These are phyloP conservation scores for Allobates femoralis DNA, from an alignment of 2,797 vertebrate species.

Conservation along the genomic window DNA sequence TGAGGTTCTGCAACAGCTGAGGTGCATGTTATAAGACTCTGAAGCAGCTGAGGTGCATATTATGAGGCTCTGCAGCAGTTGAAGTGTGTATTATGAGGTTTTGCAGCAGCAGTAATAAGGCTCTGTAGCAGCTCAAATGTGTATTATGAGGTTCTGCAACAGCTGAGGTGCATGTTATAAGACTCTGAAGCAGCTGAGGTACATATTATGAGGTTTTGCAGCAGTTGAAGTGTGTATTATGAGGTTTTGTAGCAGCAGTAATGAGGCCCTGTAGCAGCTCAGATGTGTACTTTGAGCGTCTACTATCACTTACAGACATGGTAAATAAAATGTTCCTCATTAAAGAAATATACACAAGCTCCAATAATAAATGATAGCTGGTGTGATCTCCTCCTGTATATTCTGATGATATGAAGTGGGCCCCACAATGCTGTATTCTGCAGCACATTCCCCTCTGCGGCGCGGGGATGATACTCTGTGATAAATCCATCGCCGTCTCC, in stretches of 20 bases:
- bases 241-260: neutral
- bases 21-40: no score
- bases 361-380: neutral
- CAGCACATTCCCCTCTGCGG: neutral
- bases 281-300: neutral
- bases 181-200: neutral
- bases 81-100: no score
- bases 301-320: neutral
- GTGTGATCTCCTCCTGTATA: neutral
- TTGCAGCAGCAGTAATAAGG: no score
- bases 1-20: no score
- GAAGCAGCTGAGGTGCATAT: no score
- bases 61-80: no score
- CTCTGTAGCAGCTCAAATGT: no score
- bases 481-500: slow-evolving; percentile 1
- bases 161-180: no score
- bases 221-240: neutral
- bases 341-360: neutral
- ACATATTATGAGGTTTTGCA: neutral
- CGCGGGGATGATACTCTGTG: neutral
- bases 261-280: neutral
- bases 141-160: no score
- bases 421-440: neutral
- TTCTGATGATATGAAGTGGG: neutral
- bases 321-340: neutral